These are phyloP conservation scores for Prionailurus viverrinus DNA, from an alignment of 2,113 vertebrate genomes.

Conservation along the genomic window DNA sequence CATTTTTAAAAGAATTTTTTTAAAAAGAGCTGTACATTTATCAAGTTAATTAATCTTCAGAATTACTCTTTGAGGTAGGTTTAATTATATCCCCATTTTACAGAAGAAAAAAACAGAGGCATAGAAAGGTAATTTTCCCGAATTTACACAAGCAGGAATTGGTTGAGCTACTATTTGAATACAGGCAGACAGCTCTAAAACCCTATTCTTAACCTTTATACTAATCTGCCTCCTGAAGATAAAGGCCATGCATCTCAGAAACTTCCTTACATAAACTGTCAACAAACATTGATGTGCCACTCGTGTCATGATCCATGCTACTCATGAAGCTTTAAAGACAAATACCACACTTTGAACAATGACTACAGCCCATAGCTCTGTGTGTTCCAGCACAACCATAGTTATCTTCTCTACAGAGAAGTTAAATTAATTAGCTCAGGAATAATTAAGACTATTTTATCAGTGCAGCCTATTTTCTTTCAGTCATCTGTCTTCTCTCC, in stretches of 20 bases:
- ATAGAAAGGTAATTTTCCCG: slow-evolving; percentile 1
- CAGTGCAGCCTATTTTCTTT: not conserved
- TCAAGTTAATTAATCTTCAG: slow-evolving; percentile 8
- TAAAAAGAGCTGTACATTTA: not conserved
- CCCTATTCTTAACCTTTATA: slow-evolving; percentile 26
- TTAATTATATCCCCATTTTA: slow-evolving; percentile 16
- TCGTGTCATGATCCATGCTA: not conserved
- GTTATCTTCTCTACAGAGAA: not conserved
- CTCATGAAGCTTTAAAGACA: not conserved
- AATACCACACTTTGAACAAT: not conserved
- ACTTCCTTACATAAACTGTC: slow-evolving; percentile 22
- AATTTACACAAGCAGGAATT: slow-evolving; percentile 16
- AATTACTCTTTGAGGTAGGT: not conserved
- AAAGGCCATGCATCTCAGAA: not conserved
- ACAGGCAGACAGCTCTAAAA: not conserved
- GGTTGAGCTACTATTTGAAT: not conserved
- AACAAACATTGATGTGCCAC: not conserved
- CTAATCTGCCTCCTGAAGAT: not conserved
- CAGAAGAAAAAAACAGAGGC: not conserved
- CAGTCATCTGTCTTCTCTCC: not conserved
- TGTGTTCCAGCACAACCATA: not conserved
- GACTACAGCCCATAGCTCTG: not conserved
- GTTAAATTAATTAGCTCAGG: slow-evolving; percentile 26
- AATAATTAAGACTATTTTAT: slow-evolving; percentile 28
- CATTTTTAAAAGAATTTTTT: too few species aligned